Evolutionary conservation across 2,888 invertebrate species (phyloP), one percentile per base, ranked within the genome.

Genomic region (Neocrepidodera transversa): DNA sequence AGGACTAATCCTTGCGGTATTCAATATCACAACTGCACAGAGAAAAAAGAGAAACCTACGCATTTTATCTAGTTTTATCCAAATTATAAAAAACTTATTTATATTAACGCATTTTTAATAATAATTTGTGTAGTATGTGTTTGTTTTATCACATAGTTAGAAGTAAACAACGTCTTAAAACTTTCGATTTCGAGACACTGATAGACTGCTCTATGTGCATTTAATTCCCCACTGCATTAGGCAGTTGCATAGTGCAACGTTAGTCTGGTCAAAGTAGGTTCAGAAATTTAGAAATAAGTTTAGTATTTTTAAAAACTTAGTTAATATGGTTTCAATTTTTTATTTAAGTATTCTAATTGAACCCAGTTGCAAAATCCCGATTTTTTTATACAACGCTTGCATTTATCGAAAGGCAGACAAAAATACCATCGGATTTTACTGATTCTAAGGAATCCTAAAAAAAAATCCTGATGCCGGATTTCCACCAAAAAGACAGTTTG

Each of bases 101-200:
- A 4, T 23, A 6, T 28, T 28, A 28, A 28, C 28, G 28, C 28
- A 28, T 28, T 28, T 28, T 28, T 28, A 6, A 28, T 6, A 10
- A 8, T 8, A 28, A 28, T 8, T 28, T 8, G 6, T 28, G 28
- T 6, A 5, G 8, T 28, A 40, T 43, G 30, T 18, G 11, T 48
- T 10, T 38, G 26, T 51, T 51, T n/a, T 45, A 28, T 52, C 30
- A 52, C 42, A 42, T 52, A 10, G 42, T 42, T 4, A 8, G 14
- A 40, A 16, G 6, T 51, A 40, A 47, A 40, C 55, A 28, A 14
- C 40, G 56, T 57, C 58, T 45, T 51, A n/a, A 5, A 61, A 67
- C 68, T 68, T 68, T 68, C 66, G 63, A 45, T 67, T 69, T 67
- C 64, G 49, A 63, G 60, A 58, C 57, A 62, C 61, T 58, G 61